Evolutionary conservation across 2,113 vertebrate species (phyloP).

Genomic region (Rostratula benghalensis): DNA sequence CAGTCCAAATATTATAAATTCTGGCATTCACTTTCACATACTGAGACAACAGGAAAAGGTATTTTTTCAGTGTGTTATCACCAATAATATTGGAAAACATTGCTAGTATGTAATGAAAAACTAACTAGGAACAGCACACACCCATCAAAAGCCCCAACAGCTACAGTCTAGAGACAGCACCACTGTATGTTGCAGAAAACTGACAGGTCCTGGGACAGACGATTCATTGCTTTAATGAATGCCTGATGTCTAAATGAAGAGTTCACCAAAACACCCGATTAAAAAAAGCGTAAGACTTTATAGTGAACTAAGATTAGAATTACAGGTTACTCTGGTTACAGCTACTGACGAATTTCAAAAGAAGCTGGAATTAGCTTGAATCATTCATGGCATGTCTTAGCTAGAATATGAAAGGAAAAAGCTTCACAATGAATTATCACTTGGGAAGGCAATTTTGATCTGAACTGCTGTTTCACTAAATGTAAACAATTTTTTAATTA

Average conservation of each 20-base stretch:
- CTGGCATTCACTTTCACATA: background rate
- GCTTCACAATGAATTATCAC: background rate
- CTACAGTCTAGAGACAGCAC: background rate
- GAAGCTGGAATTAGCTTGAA: background rate
- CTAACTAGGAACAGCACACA: background rate
- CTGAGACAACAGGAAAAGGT: background rate
- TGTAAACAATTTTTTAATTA: slow-evolving; percentile 60
- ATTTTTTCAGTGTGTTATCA: background rate
- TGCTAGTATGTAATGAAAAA: background rate
- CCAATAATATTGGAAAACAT: background rate
- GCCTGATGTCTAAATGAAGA: background rate
- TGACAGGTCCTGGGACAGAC: background rate
- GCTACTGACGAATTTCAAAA: background rate
- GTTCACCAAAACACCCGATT: background rate
- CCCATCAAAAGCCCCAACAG: background rate
- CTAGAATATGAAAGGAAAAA: background rate
- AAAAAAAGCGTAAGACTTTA: background rate
- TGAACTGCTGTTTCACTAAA: slow-evolving; percentile 9
- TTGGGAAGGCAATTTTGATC: slow-evolving; percentile 17
- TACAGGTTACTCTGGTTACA: slow-evolving; percentile 36
- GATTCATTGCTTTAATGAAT: background rate
- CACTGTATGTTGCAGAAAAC: background rate
- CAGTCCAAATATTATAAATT: background rate
- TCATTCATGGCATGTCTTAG: background rate
- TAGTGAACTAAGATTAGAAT: background rate